Conservation (phyloP, 2,888 invertebrate species). For the Trichacis sp. region DNA sequence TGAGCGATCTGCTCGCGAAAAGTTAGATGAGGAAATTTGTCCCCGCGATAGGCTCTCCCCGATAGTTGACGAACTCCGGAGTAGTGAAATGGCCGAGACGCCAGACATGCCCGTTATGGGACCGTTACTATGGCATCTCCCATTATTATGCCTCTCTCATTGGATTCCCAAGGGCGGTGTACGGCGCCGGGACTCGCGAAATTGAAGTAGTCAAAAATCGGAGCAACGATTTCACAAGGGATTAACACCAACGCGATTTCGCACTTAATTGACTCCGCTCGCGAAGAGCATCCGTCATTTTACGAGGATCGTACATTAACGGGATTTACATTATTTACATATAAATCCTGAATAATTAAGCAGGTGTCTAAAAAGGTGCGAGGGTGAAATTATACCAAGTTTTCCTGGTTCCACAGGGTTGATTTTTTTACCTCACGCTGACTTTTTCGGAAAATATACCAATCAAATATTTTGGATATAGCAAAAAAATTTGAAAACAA, state of each 20-base stretch:
- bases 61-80: slow-evolving; percentile 63
- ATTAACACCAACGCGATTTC: slow-evolving; percentile 31
- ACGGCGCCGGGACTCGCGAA: slow-evolving; percentile 14
- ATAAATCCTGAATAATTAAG: no score
- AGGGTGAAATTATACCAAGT: no score
- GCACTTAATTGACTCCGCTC: slow-evolving; percentile 37
- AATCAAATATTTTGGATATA: no score
- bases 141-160: slow-evolving; percentile 34
- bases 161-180: slow-evolving; percentile 23
- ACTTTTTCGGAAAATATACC: no score
- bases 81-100: slow-evolving; percentile 37
- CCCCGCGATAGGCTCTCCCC: slow-evolving; percentile 64
- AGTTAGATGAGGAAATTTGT: slow-evolving; percentile 70
- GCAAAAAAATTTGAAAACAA: no score
- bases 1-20: slow-evolving; percentile 66
- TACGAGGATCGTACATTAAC: no score
- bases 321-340: no score
- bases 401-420: no score
- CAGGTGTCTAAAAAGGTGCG: no score
- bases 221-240: slow-evolving; percentile 26
- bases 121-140: slow-evolving; percentile 41
- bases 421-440: no score
- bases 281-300: not conserved
- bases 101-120: slow-evolving; percentile 39
- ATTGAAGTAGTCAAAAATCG: slow-evolving; percentile 31